Conservation (phyloP, 2,113 vertebrate genomes). For the Bubo scandiacus region DNA sequence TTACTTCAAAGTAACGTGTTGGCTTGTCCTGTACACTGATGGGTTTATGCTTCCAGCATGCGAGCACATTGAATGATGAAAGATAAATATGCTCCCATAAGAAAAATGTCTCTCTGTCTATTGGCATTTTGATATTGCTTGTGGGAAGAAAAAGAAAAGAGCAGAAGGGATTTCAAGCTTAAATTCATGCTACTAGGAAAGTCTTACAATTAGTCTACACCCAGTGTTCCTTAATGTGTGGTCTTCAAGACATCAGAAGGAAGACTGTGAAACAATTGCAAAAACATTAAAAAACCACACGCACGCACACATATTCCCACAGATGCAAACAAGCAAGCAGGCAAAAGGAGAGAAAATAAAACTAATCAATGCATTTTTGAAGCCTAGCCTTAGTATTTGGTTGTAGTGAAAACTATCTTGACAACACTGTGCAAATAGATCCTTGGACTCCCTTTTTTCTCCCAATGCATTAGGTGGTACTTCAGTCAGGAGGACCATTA, state of each 20-base stretch:
- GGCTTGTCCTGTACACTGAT: background rate
- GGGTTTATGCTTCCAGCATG: background rate
- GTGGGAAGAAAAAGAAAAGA: background rate
- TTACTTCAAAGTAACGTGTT: background rate
- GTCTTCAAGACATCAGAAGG: constrained; percentile 32
- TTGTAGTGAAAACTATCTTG: background rate
- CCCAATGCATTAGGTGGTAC: background rate
- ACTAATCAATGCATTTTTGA: background rate
- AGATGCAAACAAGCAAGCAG: background rate
- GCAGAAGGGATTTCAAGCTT: background rate
- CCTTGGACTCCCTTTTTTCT: background rate
- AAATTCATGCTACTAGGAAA: background rate
- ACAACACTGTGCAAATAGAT: background rate
- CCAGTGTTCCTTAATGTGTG: constrained; percentile 20
- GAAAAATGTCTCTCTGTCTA: background rate
- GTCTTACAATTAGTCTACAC: background rate
- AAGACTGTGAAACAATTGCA: background rate
- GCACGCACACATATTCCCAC: background rate
- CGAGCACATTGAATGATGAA: background rate
- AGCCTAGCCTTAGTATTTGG: background rate
- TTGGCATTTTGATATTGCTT: background rate
- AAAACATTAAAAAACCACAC: background rate
- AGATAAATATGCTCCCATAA: background rate
- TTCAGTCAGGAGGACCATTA: background rate
- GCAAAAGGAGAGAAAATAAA: background rate